phyloP scores from a whole-genome alignment of 2,888 invertebrate species.

The Lamellibrachia satsuma region DNA sequence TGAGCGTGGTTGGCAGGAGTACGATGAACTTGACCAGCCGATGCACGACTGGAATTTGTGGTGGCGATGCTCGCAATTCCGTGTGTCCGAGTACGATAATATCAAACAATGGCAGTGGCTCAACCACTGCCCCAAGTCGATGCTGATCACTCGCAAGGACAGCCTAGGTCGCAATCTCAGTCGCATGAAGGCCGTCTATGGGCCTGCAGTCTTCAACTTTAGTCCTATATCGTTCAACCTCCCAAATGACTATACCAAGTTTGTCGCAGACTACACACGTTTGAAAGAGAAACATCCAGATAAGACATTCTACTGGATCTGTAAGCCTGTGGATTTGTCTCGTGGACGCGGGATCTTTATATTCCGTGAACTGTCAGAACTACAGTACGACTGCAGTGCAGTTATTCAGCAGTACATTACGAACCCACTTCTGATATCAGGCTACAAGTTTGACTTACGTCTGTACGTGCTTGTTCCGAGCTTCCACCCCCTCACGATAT shows the following conservation, averaged over 20 bases:
- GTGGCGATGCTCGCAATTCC: constrained; percentile 84
- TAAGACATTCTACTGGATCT: constrained; percentile 75
- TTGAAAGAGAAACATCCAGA: constrained; percentile 46
- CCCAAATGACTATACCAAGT: constrained; percentile 83
- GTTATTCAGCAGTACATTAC: constrained; percentile 76
- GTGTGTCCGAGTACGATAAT: constrained; percentile 63
- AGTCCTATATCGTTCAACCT: constrained; percentile 85
- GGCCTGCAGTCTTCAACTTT: constrained; percentile 77
- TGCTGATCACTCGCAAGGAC: constrained; percentile 86
- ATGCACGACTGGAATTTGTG: constrained; percentile 80
- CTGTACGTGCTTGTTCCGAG: constrained; percentile 60
- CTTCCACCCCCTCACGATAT: constrained; percentile 58
- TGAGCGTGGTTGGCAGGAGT: constrained; percentile 84
- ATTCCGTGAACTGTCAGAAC: constrained; percentile 72
- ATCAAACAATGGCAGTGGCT: constrained; percentile 66
- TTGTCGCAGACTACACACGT: constrained; percentile 78
- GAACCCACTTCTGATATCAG: constrained; percentile 60
- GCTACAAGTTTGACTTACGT: constrained; percentile 63
- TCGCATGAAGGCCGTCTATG: constrained; percentile 84
- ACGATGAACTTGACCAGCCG: constrained; percentile 70
- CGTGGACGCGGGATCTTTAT: constrained; percentile 85
- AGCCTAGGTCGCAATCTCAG: constrained; percentile 78
- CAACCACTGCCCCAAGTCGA: constrained; percentile 79
- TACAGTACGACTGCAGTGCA: constrained; percentile 79
- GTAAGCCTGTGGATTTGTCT: constrained; percentile 86